Conservation (phyloP, 2,797 vertebrate genomes). For the Helostoma temminkii region DNA sequence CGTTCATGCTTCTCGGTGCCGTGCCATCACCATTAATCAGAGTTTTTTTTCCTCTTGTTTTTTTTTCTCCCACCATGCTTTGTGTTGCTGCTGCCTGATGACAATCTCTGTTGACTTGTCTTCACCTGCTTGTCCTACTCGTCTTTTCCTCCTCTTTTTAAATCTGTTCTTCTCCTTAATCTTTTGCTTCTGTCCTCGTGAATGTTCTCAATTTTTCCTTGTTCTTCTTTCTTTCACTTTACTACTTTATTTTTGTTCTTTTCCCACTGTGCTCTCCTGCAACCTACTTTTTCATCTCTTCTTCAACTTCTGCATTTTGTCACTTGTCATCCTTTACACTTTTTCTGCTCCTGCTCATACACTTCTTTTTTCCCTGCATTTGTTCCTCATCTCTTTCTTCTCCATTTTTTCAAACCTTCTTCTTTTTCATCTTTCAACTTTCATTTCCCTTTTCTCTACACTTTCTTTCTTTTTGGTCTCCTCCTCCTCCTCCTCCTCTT, state of each 20-base stretch:
- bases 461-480: constrained; percentile 49
- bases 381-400: too few species aligned
- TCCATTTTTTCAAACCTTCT: not conserved
- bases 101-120: constrained; percentile 84
- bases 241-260: not conserved
- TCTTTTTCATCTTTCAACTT: constrained; percentile 12
- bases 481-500: constrained; percentile 27
- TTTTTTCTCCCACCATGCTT: constrained; percentile 71
- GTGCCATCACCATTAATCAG: constrained; percentile 56
- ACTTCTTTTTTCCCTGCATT: constrained; percentile 6
- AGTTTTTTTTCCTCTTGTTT: constrained; percentile 43
- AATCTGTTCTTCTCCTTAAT: constrained; percentile 58
- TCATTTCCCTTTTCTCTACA: not conserved
- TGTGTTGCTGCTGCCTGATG: constrained; percentile 72
- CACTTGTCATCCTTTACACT: not conserved
- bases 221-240: too few species aligned
- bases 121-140: constrained; percentile 4
- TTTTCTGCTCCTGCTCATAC: not conserved
- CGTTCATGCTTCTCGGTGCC: constrained; percentile 47
- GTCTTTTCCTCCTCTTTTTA: not conserved
- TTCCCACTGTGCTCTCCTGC: too few species aligned
- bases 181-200: too few species aligned
- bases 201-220: too few species aligned
- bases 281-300: too few species aligned
- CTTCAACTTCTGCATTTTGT: too few species aligned